Percentiles rank a stretch among this genome's conserved stretches.
phyloP scores from a whole-genome alignment of 2,797 vertebrate species.

The Sebastes trivittatus region DNA sequence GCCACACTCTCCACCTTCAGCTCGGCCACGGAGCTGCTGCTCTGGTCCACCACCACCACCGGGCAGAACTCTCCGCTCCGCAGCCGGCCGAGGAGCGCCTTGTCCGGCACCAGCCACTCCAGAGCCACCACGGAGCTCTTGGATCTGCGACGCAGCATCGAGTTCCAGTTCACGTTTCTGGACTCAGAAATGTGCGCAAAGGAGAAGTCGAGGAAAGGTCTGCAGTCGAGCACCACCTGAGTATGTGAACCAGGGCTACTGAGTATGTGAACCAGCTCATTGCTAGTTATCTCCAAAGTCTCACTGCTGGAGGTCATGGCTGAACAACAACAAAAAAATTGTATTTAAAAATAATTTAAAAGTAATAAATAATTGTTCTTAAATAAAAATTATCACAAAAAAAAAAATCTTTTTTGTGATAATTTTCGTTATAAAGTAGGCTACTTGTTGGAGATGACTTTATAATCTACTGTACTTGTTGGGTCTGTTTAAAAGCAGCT shows the following conservation, averaged over 20 bases:
- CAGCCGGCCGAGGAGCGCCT: constrained; percentile 80
- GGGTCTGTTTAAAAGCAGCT: constrained; percentile 12
- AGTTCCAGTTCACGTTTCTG: constrained; percentile 89
- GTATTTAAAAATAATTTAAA: neutral
- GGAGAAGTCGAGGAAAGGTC: constrained; percentile 87
- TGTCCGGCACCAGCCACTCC: constrained; percentile 87
- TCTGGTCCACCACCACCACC: constrained; percentile 87
- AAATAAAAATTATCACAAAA: neutral
- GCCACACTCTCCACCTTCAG: constrained; percentile 82
- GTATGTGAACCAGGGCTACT: constrained; percentile 56
- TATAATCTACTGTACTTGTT: neutral
- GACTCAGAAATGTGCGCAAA: constrained; percentile 81
- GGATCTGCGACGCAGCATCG: constrained; percentile 85
- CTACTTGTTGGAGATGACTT: neutral
- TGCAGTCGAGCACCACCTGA: constrained; percentile 86
- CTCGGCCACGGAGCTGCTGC: constrained; percentile 69
- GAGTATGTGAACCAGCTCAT: constrained; percentile 79
- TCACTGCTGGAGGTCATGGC: constrained; percentile 68
- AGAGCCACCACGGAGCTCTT: constrained; percentile 81
- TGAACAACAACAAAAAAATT: neutral
- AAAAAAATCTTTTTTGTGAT: neutral
- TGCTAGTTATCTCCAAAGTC: constrained; percentile 72
- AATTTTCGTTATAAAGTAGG: neutral
- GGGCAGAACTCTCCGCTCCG: constrained; percentile 79
- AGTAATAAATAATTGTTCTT: neutral